Base-by-base conservation (phyloP, 2,797 vertebrate genomes). In the Masticophis lateralis region DNA sequence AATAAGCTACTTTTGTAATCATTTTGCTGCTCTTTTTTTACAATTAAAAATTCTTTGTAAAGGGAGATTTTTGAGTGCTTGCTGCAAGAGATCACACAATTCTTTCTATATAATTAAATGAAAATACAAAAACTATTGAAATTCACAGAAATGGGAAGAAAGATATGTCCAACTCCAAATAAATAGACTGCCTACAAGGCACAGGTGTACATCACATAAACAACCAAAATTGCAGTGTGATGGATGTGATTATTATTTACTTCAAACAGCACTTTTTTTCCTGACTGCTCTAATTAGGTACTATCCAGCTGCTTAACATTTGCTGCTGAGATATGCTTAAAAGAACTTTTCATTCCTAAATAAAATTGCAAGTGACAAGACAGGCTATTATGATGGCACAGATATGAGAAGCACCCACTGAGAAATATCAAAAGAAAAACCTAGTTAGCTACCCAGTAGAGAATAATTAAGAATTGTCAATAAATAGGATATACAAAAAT, bases 241-340 rank as follows among this genome's bases (percentile, higher is more conserved):
- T 95, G 91, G 91, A 96, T 96, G 88, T 95, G 94, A 96, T 96
- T 96, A 96, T 94, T 96, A 97, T 95, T 97, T 94, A 94, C 93
- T 92, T 95, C 94, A 94, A 96, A 92, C 11, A 92, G 22, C 32
- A 37, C 93, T 91, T 93, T 96, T 22, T 79, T 43, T 86, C 53
- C 37, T 94, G n/a, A 93, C 59, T 93, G 43, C 91, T 96, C 92
- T 96, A 96, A 96, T 96, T 96, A 96, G 94, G 90, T 95, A 91
- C 94, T 96, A 96, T 96, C 95, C 96, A 97, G 96, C 95, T 97
- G 96, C 93, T 96, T 95, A 95, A 63, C 55, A 92, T 94, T 96
- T 94, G 91, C 94, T 94, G 25, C 91, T 94, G 93, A 95, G 93
- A 95, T 91, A 28, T 3, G 83, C 79, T 59, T 74, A 93, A 94